Conservation (phyloP, 2,113 vertebrate species). For the Scytalopus superciliaris region DNA sequence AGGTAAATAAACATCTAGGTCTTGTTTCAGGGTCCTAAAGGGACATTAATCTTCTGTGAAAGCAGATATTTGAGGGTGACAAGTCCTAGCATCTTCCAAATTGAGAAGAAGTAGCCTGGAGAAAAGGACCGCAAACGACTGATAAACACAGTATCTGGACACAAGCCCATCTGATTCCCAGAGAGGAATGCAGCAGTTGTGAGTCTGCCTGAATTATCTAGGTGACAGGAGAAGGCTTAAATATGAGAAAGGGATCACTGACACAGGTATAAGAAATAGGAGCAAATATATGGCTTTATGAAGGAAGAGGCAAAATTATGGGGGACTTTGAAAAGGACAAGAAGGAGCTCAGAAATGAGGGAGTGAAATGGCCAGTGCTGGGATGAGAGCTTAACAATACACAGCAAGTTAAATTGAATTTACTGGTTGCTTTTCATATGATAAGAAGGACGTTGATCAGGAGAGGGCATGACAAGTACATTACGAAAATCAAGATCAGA, state of each 20-base stretch:
- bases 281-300: neutral
- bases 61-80: neutral
- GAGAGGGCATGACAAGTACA: neutral
- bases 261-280: neutral
- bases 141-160: neutral
- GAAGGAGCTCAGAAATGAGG: neutral
- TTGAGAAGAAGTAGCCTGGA: neutral
- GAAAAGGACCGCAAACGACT: neutral
- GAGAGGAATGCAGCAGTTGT: neutral
- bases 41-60: neutral
- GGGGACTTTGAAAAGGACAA: neutral
- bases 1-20: neutral
- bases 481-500: neutral
- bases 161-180: neutral
- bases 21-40: neutral
- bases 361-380: neutral
- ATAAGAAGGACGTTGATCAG: neutral
- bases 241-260: neutral
- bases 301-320: neutral
- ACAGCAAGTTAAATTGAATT: neutral
- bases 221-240: neutral
- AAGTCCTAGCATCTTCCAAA: neutral
- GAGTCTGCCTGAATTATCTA: neutral
- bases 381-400: neutral
- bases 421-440: neutral